Evolutionary conservation across 2,888 invertebrate species (phyloP), one percentile per base, ranked within the genome.

Genomic region (Lithophane semibrunnea): DNA sequence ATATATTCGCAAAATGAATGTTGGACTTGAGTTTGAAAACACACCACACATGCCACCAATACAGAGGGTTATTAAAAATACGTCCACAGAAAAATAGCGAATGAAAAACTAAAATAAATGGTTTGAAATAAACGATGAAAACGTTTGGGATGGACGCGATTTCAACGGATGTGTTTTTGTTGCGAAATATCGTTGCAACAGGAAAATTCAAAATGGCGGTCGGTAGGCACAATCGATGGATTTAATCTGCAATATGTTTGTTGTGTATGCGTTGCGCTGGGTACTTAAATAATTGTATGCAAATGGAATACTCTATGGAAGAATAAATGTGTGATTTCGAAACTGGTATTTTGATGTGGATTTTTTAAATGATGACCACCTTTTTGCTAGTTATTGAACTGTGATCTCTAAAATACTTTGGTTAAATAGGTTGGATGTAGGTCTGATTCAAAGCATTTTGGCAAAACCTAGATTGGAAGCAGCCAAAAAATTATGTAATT

Each of bases 201-300:
- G 56, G 29, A 49, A 44, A 80, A 73, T 16, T 16, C 56, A 56
- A 80, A 56, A 80, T 78, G 64, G 73, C 29, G 16, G 12, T 29
- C 16, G 29, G 73, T 73, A 73, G 54, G 42, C 29, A 63, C 42
- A 73, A 73, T 73, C n/a, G 42, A 73, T 80, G 80, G 73, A 37
- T 80, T 64, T 64, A 73, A 80, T 73, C n/a, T 73, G 80, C 29
- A 29, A 42, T 54, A 16, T 64, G 9, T 49, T 72, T 56, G 29
- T 56, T 42, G 47, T 49, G 49, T 71, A n/a, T 63, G 73, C 16
- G 21, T 47, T 47, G 44, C 10, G 29, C 21, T 79, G 1, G 37
- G 37, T 61, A 47, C 10, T 47, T 8, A 63, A 54, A 63, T 54
- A 24, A 12, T 68, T 3, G 18, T 37, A n/a, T 29, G 10, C 4